Percentiles rank a stretch among this genome's conserved stretches.
These are phyloP conservation scores for Pagrus major DNA, from an alignment of 2,113 vertebrate genomes.

Conservation along the genomic window DNA sequence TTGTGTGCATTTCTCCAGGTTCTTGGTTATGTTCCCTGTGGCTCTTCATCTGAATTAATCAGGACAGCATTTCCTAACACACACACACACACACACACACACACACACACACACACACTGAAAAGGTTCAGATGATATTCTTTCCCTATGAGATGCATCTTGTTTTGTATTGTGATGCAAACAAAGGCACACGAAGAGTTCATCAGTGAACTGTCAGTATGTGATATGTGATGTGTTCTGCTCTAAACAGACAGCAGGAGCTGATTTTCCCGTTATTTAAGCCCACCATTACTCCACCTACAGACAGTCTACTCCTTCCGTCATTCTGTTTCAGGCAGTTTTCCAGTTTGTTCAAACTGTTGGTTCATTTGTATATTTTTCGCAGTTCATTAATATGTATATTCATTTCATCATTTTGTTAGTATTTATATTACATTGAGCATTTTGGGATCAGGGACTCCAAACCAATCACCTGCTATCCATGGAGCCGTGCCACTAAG, in stretches of 20 bases:
- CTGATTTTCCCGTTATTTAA: background rate
- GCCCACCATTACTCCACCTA: too few relatives aligned
- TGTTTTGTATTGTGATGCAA: background rate
- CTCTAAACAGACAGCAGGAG: background rate
- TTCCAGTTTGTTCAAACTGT: background rate
- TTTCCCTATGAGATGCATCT: background rate
- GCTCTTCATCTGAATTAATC: slow-evolving; percentile 18
- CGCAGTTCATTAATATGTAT: too few relatives aligned
- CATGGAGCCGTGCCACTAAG: background rate
- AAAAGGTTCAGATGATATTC: background rate
- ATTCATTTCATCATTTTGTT: too few relatives aligned
- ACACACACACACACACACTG: background rate
- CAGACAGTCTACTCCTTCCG: background rate
- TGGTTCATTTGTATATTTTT: too few relatives aligned
- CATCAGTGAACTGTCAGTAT: too few relatives aligned
- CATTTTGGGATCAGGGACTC: background rate
- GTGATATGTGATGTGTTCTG: too few relatives aligned
- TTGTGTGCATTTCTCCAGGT: background rate
- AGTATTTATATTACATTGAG: background rate
- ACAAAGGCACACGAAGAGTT: too few relatives aligned
- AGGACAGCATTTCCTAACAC: background rate
- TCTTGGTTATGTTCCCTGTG: background rate
- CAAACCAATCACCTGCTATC: background rate
- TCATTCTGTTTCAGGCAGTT: background rate
- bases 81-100: background rate